These are phyloP conservation scores for Channa striata DNA, from an alignment of 2,797 vertebrate genomes.

Conservation along the genomic window DNA sequence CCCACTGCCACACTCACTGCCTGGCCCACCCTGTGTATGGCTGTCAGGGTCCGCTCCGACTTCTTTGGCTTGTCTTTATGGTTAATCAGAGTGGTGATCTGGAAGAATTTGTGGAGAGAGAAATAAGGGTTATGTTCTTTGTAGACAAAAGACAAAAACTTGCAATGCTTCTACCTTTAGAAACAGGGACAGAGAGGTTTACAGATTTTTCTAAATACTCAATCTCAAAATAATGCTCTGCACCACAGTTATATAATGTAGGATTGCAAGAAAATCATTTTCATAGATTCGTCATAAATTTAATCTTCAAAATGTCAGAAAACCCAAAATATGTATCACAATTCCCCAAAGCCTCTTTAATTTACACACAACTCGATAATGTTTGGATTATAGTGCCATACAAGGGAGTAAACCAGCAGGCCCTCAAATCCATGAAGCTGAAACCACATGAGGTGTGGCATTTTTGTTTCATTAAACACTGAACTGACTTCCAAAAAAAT, in stretches of 20 bases:
- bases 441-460: not conserved
- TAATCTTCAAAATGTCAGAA: not conserved
- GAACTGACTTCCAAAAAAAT: not conserved
- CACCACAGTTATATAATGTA: not conserved
- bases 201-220: not conserved
- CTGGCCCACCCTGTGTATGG: constrained; percentile 95
- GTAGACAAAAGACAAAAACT: not conserved
- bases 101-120: constrained; percentile 54
- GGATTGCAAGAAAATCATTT: not conserved
- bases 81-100: constrained; percentile 99
- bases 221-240: not conserved
- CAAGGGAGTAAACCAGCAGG: not conserved
- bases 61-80: constrained; percentile 98
- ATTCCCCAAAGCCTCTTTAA: not conserved
- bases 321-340: not conserved
- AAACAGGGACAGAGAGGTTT: no score
- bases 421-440: not conserved
- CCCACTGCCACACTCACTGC: constrained; percentile 94
- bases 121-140: not conserved
- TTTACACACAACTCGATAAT: not conserved
- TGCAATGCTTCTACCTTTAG: no score
- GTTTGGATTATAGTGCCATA: no score
- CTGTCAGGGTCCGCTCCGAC: constrained; percentile 93
- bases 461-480: not conserved
- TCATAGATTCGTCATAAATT: not conserved